Evolutionary conservation across 2,113 vertebrate genomes (phyloP), one percentile per base, ranked within the genome.

Genomic region (Lepus timidus): DNA sequence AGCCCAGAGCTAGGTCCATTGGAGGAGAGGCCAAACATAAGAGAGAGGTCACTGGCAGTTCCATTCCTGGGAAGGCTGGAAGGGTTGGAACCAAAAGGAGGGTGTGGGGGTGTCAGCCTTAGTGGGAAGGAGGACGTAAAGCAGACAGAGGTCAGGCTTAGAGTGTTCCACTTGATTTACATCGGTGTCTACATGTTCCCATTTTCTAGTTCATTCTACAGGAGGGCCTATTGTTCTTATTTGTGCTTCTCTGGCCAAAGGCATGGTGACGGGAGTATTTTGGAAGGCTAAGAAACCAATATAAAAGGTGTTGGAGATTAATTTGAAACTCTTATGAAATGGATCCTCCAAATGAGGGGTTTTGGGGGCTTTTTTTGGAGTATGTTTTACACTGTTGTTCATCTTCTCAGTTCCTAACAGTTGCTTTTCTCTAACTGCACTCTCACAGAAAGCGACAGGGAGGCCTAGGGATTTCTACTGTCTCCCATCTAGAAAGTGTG

Each of bases 241-340:
- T 19, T 83, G 31, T 44, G 49, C 2, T 65, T 31, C 27, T 39
- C 62, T 52, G 36, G 6, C 73, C 31, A 84, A 91, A 91, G 67
- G 25, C n/a, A 49, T 58, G 33, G 33, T 58, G 61, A 10, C 79
- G 39, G 25, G 44, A 58, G 81, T 78, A 55, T 39, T 52, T n/a
- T 23, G 51, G 55, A 93, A 93, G 36, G 29, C 78, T 91, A 74
- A 79, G 27, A 20, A 13, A 52, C 49, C 68, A 29, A 27, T 78
- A 31, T 52, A 82, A 71, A 61, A 79, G 13, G 20, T 81, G 71
- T 70, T 74, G 2, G 10, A 64, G n/a, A 49, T 93, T 88, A 81
- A 64, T 78, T 62, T 95, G 51, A 62, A 93, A 74, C 89, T 58
- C 49, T 82, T 95, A 29, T 29, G 6, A 87, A 90, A 87, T 14